These are phyloP conservation scores for Hyposoter didymator DNA, from an alignment of 2,888 invertebrate genomes.

Conservation along the genomic window DNA sequence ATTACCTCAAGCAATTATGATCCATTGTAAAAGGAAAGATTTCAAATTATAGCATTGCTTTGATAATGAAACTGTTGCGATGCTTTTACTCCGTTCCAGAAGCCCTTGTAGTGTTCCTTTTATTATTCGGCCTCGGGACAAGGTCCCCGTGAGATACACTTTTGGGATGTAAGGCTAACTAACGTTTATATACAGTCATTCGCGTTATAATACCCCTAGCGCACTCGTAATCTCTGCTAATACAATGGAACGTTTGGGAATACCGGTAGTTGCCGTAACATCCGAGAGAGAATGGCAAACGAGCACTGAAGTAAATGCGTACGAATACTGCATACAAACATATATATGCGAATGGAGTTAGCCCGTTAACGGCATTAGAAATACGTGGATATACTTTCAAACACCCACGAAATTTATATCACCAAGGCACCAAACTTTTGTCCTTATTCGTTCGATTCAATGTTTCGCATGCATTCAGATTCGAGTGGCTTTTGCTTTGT, in stretches of 20 bases:
- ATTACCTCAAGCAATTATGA: background rate
- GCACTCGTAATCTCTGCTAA: constrained; percentile 60
- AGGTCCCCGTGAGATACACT: constrained; percentile 21
- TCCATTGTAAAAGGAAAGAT: background rate
- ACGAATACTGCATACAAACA: constrained; percentile 30
- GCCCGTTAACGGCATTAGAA: constrained; percentile 12
- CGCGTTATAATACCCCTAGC: constrained; percentile 44
- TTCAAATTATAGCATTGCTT: background rate
- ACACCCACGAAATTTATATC: background rate
- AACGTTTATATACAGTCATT: constrained; percentile 49
- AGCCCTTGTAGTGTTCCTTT: constrained; percentile 53
- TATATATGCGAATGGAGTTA: constrained; percentile 17
- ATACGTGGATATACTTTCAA: background rate
- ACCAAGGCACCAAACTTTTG: background rate
- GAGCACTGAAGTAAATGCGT: constrained; percentile 58
- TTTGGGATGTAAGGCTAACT: constrained; percentile 39
- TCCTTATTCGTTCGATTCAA: background rate
- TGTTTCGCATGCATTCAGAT: background rate
- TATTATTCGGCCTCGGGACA: constrained; percentile 26
- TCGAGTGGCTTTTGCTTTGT: background rate
- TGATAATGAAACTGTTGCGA: background rate
- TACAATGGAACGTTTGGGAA: constrained; percentile 60
- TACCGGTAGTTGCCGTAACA: constrained; percentile 29
- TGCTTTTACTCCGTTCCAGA: constrained; percentile 34
- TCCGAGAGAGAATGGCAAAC: constrained; percentile 40